Base-by-base conservation (phyloP, 2,113 vertebrate species). In the Chitala chitala region DNA sequence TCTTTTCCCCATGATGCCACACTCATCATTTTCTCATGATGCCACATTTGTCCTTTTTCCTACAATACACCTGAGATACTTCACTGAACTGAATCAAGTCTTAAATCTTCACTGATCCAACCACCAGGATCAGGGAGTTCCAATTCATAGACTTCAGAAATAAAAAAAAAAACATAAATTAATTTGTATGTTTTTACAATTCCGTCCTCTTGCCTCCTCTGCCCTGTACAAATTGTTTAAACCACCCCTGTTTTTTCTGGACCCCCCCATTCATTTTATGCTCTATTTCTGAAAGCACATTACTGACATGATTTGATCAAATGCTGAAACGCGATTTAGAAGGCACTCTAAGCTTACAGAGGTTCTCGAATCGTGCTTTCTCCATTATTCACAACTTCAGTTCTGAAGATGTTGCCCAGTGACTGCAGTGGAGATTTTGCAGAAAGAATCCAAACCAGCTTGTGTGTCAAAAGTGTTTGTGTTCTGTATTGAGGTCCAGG, bases 1-100 rank as follows among this genome's bases (percentile, higher is more conserved):
- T 64, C 7, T 44, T 44, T 66, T 22, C 64, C 36, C 44, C 72
- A 66, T 59, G 58, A 66, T 72, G 59, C 64, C 69, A 36, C 17
- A 24, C 64, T 61, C 66, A 66, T 69, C 59, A 58, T 69, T 48
- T 48, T 9, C 9, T 51, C 20, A 15, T n/a, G n/a, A n/a, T n/a
- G 12, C 7, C 48, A 10, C 48, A 51, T 8, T 2, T 51, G 48
- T 15, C 12, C 7, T n/a, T n/a, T 48, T 51, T 51, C 12, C 2
- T 68, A 46, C 44, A 46, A 42, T n/a, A 46, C 36, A 26, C 24
- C n/a, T 20, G 15, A 66, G 15, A 40, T 20, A 65, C 64, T 44
- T 66, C 20, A 66, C 38, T 66, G 64, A n/a, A 66, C n/a, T n/a
- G n/a, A n/a, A n/a, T n/a, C n/a, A n/a, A n/a, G n/a, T n/a, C n/a